A percentile compares a stretch with the other conserved stretches of the same genome.
Conservation (phyloP, 92 coral and sea anemone species). For the Zoanthus solanderi region DNA sequence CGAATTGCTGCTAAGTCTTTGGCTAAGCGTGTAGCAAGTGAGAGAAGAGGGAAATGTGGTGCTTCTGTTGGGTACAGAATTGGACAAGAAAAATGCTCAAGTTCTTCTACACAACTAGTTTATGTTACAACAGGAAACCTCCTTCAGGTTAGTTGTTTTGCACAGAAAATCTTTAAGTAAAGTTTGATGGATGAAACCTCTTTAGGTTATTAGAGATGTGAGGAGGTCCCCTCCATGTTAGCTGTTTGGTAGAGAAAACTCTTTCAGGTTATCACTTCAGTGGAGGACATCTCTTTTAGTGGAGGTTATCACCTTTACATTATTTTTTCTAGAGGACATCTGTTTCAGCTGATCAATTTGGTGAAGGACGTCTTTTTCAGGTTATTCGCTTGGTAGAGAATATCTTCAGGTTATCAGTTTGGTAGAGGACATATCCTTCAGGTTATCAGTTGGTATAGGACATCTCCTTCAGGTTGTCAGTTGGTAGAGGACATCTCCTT, state of each 20-base stretch:
- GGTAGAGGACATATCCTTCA: background rate
- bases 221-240: background rate
- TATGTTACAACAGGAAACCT: conserved; percentile 21
- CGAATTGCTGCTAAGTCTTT: conserved; percentile 37
- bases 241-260: too few relatives aligned
- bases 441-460: background rate
- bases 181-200: too few relatives aligned
- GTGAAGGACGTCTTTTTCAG: background rate
- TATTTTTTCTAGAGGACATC: background rate
- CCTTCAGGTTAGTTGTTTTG: background rate
- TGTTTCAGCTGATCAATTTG: background rate
- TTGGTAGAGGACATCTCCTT: background rate
- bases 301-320: background rate
- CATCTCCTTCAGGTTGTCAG: background rate
- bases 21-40: conserved; percentile 32
- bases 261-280: background rate
- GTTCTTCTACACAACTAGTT: background rate
- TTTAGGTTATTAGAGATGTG: too few relatives aligned
- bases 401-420: background rate
- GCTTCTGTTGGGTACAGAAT: conserved; percentile 26
- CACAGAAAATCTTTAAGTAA: background rate
- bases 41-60: conserved; percentile 8
- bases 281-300: background rate
- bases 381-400: background rate
- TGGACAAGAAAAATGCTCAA: conserved; percentile 16